These are phyloP conservation scores for Hirtodrosophila trivittata DNA, from an alignment of 2,888 invertebrate species.

Conservation along the genomic window DNA sequence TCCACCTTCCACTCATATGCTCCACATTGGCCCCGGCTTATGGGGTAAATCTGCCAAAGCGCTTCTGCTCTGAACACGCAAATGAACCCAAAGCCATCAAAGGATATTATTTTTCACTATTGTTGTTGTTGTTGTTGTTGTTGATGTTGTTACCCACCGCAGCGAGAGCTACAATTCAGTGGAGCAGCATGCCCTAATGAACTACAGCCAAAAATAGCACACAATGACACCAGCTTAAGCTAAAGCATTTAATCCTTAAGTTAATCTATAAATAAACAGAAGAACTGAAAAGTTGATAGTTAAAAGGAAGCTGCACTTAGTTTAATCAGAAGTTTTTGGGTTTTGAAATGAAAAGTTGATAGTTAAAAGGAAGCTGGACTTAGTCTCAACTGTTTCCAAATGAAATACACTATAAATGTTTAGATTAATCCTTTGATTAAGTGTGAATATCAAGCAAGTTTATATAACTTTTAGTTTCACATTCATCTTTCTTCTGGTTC, in stretches of 20 bases:
- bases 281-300: background rate
- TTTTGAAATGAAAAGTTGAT: too few species aligned
- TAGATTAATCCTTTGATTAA: background rate
- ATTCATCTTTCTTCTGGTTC: too few species aligned
- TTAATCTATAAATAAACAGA: background rate
- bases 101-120: conserved; percentile 25
- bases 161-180: conserved; percentile 31
- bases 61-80: conserved; percentile 26
- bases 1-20: background rate
- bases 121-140: conserved; percentile 7
- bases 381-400: too few species aligned
- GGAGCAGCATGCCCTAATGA: conserved; percentile 42
- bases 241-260: background rate
- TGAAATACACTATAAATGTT: too few species aligned
- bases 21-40: conserved; percentile 22
- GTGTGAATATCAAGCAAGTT: background rate
- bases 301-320: too few species aligned
- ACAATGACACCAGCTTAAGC: background rate
- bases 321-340: too few species aligned
- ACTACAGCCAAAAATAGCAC: conserved; percentile 28
- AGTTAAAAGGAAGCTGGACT: too few species aligned
- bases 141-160: conserved; percentile 7
- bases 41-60: conserved; percentile 33
- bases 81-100: conserved; percentile 63
- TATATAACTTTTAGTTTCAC: background rate